These are phyloP conservation scores for Callipepla californica DNA, from an alignment of 2,113 vertebrate genomes.

Conservation along the genomic window DNA sequence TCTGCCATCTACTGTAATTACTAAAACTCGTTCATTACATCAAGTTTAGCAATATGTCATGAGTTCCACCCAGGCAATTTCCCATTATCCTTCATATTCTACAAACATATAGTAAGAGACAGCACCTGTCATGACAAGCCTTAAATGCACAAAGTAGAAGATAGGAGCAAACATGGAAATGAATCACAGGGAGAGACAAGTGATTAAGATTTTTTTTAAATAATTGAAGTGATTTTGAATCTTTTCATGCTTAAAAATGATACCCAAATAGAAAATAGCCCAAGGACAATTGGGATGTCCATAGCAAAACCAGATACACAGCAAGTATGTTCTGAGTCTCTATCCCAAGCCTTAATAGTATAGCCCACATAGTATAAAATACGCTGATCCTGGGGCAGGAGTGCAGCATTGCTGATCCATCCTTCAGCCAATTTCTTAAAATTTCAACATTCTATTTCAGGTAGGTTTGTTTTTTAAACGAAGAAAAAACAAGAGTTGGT, in stretches of 20 bases:
- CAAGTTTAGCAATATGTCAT: slow-evolving; percentile 41
- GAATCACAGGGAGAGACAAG: slow-evolving; percentile 30
- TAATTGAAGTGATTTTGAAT: slow-evolving; percentile 19
- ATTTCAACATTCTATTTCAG: neutral
- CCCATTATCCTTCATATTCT: slow-evolving; percentile 34
- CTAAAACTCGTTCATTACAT: slow-evolving; percentile 32
- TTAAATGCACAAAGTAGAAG: slow-evolving; percentile 37
- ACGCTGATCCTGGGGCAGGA: fast-evolving
- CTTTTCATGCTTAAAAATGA: neutral
- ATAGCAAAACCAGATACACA: neutral
- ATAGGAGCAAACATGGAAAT: slow-evolving; percentile 45
- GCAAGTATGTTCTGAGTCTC: neutral
- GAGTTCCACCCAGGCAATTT: slow-evolving; percentile 31
- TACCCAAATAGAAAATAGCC: neutral
- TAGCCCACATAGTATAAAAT: neutral
- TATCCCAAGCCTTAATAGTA: neutral
- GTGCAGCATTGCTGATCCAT: neutral
- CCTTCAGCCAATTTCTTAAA: neutral
- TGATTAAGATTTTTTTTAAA: slow-evolving; percentile 14
- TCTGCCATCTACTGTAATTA: slow-evolving; percentile 20
- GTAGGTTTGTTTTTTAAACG: neutral
- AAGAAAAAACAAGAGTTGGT: fast-evolving
- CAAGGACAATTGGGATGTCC: neutral
- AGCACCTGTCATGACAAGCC: slow-evolving; percentile 36
- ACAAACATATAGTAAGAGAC: slow-evolving; percentile 45